A percentile compares a stretch with the other conserved stretches of the same genome.
Conservation (phyloP, 64 coral and sea anemone genomes). For the Dendrophyllia cribrosa region DNA sequence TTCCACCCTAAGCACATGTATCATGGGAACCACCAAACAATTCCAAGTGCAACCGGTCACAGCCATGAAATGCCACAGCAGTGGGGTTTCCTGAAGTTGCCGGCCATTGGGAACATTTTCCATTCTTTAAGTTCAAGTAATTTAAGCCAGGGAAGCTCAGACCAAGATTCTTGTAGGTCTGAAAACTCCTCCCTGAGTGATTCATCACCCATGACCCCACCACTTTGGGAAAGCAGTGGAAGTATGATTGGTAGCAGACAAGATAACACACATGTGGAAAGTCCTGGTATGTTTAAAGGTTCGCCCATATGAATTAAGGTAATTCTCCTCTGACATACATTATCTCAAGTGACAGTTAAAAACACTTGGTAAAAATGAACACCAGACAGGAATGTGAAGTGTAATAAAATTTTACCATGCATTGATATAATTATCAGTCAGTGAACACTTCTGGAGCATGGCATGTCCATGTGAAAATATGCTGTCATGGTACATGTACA, state of each 20-base stretch:
- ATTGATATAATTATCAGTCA: too few relatives aligned
- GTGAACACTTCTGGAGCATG: too few relatives aligned
- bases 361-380: background rate
- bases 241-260: slow-evolving; percentile 1
- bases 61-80: slow-evolving; percentile 63
- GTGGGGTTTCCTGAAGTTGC: slow-evolving; percentile 67
- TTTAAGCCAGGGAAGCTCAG: slow-evolving; percentile 19
- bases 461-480: too few relatives aligned
- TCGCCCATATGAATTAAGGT: slow-evolving; percentile 4
- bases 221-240: slow-evolving; percentile 50
- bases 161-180: slow-evolving; percentile 30
- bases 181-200: background rate
- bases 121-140: slow-evolving; percentile 33
- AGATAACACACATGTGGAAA: slow-evolving; percentile 25
- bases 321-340: too few relatives aligned
- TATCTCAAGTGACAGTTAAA: too few relatives aligned
- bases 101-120: slow-evolving; percentile 59
- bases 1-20: slow-evolving; percentile 34
- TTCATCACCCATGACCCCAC: slow-evolving; percentile 30
- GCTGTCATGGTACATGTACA: too few relatives aligned
- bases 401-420: too few relatives aligned
- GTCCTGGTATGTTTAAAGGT: slow-evolving; percentile 25
- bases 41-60: background rate
- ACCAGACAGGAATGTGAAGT: background rate
- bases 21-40: slow-evolving; percentile 20